Base-by-base conservation (phyloP, 2,797 vertebrate species). In the Leucoraja ocellata region DNA sequence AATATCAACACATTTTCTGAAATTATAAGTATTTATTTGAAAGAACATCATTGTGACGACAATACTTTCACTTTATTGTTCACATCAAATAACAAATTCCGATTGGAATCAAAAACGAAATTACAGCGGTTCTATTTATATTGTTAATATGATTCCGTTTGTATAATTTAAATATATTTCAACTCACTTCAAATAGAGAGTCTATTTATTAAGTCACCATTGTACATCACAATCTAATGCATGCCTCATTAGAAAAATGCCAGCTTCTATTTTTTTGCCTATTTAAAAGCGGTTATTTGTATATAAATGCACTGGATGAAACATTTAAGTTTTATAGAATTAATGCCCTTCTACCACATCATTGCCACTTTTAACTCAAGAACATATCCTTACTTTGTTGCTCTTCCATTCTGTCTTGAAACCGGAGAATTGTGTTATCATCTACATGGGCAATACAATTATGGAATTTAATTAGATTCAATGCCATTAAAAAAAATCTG, bases 41-140 rank as follows among this genome's bases (percentile, higher is more conserved):
- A 28, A 74, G 68, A 91, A 73, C 28, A 5, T 58, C 32, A 54
- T 28, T 91, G 32, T 71, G 46, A 91, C 58, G 25, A 25, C 68
- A 54, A 54, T n/a, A 54, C 13, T 54, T 74, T 74, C 46, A 11
- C 23, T 91, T 74, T 1, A 92, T 16, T 14, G 39, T 76, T 46
- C 23, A 92, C 71, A 73, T 76, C 58, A 92, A 92, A 92, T 92
- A 74, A 74, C 71, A 92, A 76, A 92, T 92, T 92, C 90, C 39
- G 25, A 76, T 92, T 74, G 74, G 39, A 92, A 1, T 74, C 73
- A 74, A 25, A 91, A 73, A 92, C 46, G 54, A 73, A 92, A 92
- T 92, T 54, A 18, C 8, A 16, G 23, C n/a, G 71, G 76, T 58
- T 28, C 73, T 25, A 92, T 92, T 76, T 92, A 36, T 54, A 74